phyloP scores from a whole-genome alignment of 2,113 vertebrate species.

The Pedetes capensis region DNA sequence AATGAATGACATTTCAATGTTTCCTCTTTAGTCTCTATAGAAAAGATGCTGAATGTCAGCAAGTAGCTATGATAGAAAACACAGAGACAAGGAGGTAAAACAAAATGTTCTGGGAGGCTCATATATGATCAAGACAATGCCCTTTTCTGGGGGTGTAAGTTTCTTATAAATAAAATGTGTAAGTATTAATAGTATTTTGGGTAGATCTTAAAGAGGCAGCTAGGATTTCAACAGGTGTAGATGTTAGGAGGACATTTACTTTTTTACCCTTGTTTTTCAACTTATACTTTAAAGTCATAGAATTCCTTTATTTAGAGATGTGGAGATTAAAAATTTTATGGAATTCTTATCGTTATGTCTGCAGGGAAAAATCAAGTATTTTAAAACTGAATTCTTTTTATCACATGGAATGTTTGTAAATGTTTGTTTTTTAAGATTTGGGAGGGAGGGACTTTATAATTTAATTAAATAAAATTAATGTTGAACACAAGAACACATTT shows the following conservation, averaged over 20 bases:
- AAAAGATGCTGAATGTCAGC: not conserved
- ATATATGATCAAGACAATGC: not conserved
- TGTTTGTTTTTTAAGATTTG: not conserved
- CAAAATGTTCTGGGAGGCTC: not conserved
- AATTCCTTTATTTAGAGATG: slow-evolving; percentile 30
- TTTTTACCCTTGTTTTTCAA: not conserved
- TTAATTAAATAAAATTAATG: slow-evolving; percentile 38
- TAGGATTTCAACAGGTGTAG: not conserved
- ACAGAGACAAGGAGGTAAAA: not conserved
- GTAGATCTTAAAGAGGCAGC: not conserved
- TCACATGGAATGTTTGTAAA: not conserved
- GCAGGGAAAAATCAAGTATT: slow-evolving; percentile 1
- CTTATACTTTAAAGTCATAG: not conserved
- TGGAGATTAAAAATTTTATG: not conserved
- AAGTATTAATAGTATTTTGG: not conserved
- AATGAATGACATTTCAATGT: not conserved
- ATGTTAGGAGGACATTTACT: not conserved
- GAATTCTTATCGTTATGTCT: slow-evolving; percentile 43
- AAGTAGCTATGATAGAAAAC: not conserved
- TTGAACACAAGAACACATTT: not conserved
- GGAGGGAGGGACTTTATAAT: slow-evolving; percentile 4
- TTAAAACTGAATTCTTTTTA: slow-evolving; percentile 17
- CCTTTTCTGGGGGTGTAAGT: not conserved
- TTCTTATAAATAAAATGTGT: not conserved
- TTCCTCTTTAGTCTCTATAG: not conserved